Evolutionary conservation across 2,113 vertebrate species (phyloP).

Genomic region (Oryctolagus cuniculus): mOryCun1.1 NC_091447.1:34941501-34942000

Average conservation of each 20-base stretch:
- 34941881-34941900: not conserved
- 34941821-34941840: not conserved
- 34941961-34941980: not conserved
- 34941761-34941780: not conserved
- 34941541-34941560: not conserved
- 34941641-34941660: not conserved
- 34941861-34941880: slow-evolving; percentile 22
- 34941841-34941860: not conserved
- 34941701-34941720: not conserved
- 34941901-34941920: not conserved
- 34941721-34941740: not conserved
- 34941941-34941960: slow-evolving; percentile 18
- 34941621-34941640: slow-evolving; percentile 34
- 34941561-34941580: slow-evolving; percentile 35
- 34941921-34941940: not conserved
- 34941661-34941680: not conserved
- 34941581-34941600: slow-evolving; percentile 18
- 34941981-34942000: not conserved
- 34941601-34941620: not conserved
- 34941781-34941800: slow-evolving; percentile 41
- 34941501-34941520: slow-evolving; percentile 4
- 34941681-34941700: not conserved
- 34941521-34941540: not conserved
- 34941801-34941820: not conserved
- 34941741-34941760: not conserved